A percentile compares a stretch with the other conserved stretches of the same genome.
These are phyloP conservation scores for Hemiscyllium ocellatum DNA, from an alignment of 2,113 vertebrate species.

Conservation along the genomic window DNA sequence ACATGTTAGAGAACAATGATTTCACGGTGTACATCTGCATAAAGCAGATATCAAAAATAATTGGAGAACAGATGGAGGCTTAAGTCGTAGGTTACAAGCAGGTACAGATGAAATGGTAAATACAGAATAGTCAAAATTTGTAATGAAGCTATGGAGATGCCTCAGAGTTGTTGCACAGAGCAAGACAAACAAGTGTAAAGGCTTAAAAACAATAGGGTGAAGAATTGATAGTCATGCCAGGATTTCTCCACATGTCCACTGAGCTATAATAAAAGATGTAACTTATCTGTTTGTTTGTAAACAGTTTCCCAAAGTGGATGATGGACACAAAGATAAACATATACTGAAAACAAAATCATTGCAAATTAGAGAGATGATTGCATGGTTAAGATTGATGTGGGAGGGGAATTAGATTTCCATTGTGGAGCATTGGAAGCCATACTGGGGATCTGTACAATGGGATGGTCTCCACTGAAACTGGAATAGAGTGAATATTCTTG, in stretches of 20 bases:
- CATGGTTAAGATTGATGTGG: too few species aligned
- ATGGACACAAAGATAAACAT: neutral
- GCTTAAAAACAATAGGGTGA: neutral
- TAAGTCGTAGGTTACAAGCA: neutral
- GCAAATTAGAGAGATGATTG: too few species aligned
- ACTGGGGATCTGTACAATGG: too few species aligned
- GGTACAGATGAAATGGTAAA: neutral
- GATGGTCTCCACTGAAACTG: too few species aligned
- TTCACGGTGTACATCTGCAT: neutral
- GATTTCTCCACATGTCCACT: neutral
- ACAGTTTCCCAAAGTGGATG: neutral
- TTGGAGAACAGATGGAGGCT: neutral
- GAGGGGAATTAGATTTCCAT: too few species aligned
- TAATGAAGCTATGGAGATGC: neutral
- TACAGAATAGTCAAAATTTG: neutral
- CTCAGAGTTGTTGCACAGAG: neutral
- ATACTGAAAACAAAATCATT: too few species aligned
- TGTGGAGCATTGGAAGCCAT: too few species aligned
- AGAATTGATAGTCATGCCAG: neutral
- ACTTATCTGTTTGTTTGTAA: neutral
- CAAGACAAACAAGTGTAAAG: neutral
- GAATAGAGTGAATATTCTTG: too few species aligned
- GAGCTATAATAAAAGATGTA: neutral
- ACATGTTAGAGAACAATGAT: neutral
- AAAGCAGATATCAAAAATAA: neutral